These are phyloP conservation scores for Platycheirus rosarum DNA, from an alignment of 2,888 invertebrate genomes.

Conservation along the genomic window DNA sequence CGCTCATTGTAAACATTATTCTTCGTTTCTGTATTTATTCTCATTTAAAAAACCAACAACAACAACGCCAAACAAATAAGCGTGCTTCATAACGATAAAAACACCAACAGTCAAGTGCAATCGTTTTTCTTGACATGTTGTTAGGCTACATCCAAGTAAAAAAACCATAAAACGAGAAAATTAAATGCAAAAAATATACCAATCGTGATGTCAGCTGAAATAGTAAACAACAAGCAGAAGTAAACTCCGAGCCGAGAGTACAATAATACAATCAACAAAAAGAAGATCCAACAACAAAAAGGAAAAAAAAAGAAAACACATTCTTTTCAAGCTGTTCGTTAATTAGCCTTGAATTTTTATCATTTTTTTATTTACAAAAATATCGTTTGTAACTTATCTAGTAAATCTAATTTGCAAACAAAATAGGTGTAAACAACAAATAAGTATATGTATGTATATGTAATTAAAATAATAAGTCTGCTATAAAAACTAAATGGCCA, in stretches of 20 bases:
- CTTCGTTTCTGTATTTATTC: conserved; percentile 14
- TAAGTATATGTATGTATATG: background rate
- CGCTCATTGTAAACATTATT: conserved; percentile 27
- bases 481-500: conserved; percentile 17
- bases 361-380: conserved; percentile 68
- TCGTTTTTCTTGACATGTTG: conserved; percentile 13
- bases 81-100: conserved; percentile 28
- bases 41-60: conserved; percentile 6
- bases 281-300: background rate
- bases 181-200: background rate
- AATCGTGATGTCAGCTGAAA: conserved; percentile 33
- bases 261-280: background rate
- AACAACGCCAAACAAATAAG: conserved; percentile 12
- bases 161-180: conserved; percentile 5
- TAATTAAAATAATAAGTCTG: conserved; percentile 15
- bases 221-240: background rate
- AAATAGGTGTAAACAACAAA: conserved; percentile 4
- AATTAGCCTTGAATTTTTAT: conserved; percentile 51
- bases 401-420: conserved; percentile 4
- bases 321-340: conserved; percentile 43
- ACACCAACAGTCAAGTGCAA: conserved; percentile 35
- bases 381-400: conserved; percentile 46
- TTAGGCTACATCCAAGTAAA: conserved; percentile 3
- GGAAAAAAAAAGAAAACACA: conserved; percentile 11
- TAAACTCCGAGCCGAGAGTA: background rate